phyloP scores from a whole-genome alignment of 1,140 invertebrate genomes.

The Asobara japonica region DNA sequence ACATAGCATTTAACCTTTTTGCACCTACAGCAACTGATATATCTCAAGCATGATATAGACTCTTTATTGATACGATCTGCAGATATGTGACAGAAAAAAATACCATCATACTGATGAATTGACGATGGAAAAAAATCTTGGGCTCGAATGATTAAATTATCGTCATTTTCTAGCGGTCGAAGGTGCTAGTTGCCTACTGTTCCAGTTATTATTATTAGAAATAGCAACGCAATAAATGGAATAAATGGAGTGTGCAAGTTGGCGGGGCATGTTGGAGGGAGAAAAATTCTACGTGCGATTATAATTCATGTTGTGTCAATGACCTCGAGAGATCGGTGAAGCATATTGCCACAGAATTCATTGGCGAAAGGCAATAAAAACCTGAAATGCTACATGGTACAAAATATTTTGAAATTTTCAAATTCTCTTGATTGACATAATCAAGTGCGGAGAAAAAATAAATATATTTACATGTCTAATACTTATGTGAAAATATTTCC shows the following conservation, averaged over 20 bases:
- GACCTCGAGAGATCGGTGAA: constrained; percentile 15
- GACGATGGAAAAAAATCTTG: background rate
- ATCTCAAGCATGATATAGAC: background rate
- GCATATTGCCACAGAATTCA: constrained; percentile 1
- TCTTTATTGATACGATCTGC: background rate
- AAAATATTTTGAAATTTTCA: background rate
- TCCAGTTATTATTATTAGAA: constrained; percentile 10
- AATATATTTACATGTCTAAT: too few species aligned
- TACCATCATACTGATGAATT: background rate
- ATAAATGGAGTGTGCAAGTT: background rate
- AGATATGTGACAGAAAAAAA: background rate
- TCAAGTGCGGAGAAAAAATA: too few species aligned
- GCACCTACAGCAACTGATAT: background rate
- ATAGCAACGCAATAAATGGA: constrained; percentile 21
- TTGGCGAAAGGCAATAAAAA: constrained; percentile 12
- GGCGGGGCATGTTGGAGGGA: background rate
- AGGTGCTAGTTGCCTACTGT: constrained; percentile 14
- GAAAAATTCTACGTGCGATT: constrained; percentile 16
- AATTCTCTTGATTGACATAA: background rate
- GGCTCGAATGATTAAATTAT: background rate
- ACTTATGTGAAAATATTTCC: too few species aligned
- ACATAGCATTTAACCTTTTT: background rate
- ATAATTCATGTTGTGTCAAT: constrained; percentile 23
- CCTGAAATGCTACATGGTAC: background rate
- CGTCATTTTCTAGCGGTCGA: constrained; percentile 18